A percentile compares a stretch with the other conserved stretches of the same genome.
Evolutionary conservation across 1,140 invertebrate species (phyloP).

Genomic region (Brachionus angularis): DNA sequence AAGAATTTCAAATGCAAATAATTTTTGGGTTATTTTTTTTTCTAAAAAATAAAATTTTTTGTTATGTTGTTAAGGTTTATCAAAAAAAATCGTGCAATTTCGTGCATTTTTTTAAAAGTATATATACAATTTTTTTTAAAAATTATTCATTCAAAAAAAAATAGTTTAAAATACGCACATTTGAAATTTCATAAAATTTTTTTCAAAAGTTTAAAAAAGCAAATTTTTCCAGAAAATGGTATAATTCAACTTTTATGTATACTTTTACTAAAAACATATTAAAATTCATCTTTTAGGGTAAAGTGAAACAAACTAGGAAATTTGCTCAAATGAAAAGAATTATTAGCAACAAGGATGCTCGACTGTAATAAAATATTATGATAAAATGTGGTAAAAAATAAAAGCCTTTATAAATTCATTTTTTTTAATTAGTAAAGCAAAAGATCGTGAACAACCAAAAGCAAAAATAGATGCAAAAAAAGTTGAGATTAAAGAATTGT

Average conservation of each 20-base stretch:
- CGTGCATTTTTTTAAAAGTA: slow-evolving; percentile 20
- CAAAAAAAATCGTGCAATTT: neutral
- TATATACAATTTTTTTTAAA: neutral
- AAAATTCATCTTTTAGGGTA: too few species aligned
- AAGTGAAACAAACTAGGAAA: slow-evolving; percentile 45
- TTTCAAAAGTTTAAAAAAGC: neutral
- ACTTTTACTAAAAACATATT: too few species aligned
- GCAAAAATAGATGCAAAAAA: slow-evolving; percentile 24
- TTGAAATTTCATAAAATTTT: neutral
- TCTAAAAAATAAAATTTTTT: slow-evolving; percentile 18
- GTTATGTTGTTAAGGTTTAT: neutral
- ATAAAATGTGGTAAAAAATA: too few species aligned
- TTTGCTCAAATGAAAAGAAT: slow-evolving; percentile 45
- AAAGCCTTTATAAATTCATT: neutral
- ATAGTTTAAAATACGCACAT: neutral
- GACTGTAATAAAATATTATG: too few species aligned
- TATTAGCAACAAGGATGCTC: slow-evolving; percentile 17
- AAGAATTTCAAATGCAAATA: too few species aligned
- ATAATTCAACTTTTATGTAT: too few species aligned
- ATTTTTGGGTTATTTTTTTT: neutral
- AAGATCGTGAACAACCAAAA: neutral
- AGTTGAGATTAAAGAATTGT: neutral
- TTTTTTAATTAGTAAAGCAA: slow-evolving; percentile 25
- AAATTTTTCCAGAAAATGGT: too few species aligned
- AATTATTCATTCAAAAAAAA: neutral